These are phyloP conservation scores for Galaxias olidus DNA, from an alignment of 2,797 vertebrate species.

Conservation along the genomic window DNA sequence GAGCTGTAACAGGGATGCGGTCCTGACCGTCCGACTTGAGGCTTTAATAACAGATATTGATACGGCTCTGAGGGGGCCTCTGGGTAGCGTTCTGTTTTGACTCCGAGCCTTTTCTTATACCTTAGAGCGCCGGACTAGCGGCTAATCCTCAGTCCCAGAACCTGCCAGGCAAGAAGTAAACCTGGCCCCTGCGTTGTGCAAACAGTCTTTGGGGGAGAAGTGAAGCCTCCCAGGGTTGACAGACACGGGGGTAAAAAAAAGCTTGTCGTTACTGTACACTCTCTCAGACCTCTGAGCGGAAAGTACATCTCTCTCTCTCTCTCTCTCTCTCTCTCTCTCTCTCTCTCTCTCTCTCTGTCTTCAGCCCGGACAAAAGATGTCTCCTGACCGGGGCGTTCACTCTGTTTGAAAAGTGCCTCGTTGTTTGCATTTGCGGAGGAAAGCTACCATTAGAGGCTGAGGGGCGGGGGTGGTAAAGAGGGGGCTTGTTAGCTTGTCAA, in stretches of 20 bases:
- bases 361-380: conserved; percentile 39
- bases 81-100: no score
- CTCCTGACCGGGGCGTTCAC: conserved; percentile 43
- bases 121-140: no score
- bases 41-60: no score
- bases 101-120: no score
- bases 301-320: no score
- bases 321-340: no score
- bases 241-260: conserved; percentile 31
- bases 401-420: conserved; percentile 32
- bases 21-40: no score
- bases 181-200: conserved; percentile 19
- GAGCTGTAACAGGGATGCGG: no score
- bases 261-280: conserved; percentile 32
- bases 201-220: conserved; percentile 18
- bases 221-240: conserved; percentile 14
- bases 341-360: neutral
- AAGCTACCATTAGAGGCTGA: conserved; percentile 46
- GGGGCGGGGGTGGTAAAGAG: conserved; percentile 30
- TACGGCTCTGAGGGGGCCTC: no score
- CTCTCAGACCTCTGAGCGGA: neutral
- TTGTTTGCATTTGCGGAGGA: conserved; percentile 36
- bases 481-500: conserved; percentile 57
- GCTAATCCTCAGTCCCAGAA: neutral
- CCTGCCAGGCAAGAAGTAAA: conserved; percentile 31